phyloP scores from a whole-genome alignment of 2,888 invertebrate species.

The Lepidochitona cinerea region DNA sequence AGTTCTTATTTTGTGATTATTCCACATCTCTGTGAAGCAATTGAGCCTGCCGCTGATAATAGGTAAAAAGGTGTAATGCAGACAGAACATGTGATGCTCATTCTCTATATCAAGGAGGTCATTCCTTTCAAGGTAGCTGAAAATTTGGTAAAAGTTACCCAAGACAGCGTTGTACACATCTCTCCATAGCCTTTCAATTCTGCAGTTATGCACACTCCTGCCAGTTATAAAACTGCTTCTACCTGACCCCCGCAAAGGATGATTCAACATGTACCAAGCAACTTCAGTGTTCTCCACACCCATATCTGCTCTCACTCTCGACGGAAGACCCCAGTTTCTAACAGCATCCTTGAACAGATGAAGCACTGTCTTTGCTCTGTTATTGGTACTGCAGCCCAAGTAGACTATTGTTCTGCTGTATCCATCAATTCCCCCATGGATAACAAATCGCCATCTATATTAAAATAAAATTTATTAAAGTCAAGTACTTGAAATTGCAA shows the following conservation, averaged over 20 bases:
- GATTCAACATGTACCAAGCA: conserved; percentile 26
- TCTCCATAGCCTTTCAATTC: conserved; percentile 24
- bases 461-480: conserved; percentile 22
- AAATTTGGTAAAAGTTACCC: conserved; percentile 7
- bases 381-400: conserved; percentile 28
- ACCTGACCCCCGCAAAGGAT: conserved; percentile 9
- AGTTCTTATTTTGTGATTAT: conserved; percentile 22
- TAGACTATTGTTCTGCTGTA: conserved; percentile 33
- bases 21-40: conserved; percentile 20
- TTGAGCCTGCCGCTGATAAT: conserved; percentile 14
- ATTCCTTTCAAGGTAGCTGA: conserved; percentile 8
- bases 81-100: conserved; percentile 11
- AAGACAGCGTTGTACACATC: conserved; percentile 17
- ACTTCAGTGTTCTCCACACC: conserved; percentile 34
- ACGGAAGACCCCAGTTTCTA: conserved; percentile 25
- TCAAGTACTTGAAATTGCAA: too few species aligned
- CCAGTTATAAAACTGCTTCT: conserved; percentile 27
- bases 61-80: conserved; percentile 19
- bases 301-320: conserved; percentile 30
- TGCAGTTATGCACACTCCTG: conserved; percentile 26
- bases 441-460: conserved; percentile 36
- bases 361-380: conserved; percentile 28
- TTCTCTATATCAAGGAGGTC: conserved; percentile 1
- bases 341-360: conserved; percentile 29
- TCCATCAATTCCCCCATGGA: conserved; percentile 38